phyloP scores from a whole-genome alignment of 1,140 invertebrate genomes.

The Spodoptera frugiperda region DNA sequence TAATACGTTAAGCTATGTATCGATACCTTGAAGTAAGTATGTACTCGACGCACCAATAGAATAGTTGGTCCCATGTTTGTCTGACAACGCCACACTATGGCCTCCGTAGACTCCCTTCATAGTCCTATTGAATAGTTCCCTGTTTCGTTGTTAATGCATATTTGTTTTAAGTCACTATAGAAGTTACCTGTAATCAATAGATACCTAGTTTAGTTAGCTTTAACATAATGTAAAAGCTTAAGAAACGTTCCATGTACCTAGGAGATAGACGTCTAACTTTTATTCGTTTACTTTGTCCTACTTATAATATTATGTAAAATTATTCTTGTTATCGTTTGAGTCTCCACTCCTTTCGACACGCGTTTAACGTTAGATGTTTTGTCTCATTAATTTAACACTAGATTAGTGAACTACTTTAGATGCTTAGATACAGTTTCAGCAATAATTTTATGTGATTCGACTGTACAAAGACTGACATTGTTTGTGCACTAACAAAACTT shows the following conservation, averaged over 20 bases:
- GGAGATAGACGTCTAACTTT: not conserved
- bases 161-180: conserved; percentile 31
- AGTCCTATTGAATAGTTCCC: conserved; percentile 23
- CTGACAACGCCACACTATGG: not conserved
- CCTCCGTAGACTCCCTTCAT: conserved; percentile 20
- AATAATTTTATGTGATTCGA: conserved; percentile 78
- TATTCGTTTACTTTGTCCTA: not conserved
- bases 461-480: conserved; percentile 76
- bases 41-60: conserved; percentile 70
- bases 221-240: conserved; percentile 12
- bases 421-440: conserved; percentile 63
- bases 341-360: not conserved
- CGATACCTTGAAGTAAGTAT: conserved; percentile 52
- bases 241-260: conserved; percentile 1
- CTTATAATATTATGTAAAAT: not conserved
- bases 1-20: conserved; percentile 58
- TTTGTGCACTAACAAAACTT: conserved; percentile 60
- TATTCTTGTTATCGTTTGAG: too few species aligned
- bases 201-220: conserved; percentile 42
- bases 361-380: not conserved
- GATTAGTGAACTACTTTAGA: conserved; percentile 39
- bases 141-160: conserved; percentile 28
- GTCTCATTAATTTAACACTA: conserved; percentile 11
- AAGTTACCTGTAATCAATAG: conserved; percentile 38
- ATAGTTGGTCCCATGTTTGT: conserved; percentile 59